Evolutionary conservation across 1,140 invertebrate species (phyloP).

Genomic region (Aporrectodea caliginosa): DNA sequence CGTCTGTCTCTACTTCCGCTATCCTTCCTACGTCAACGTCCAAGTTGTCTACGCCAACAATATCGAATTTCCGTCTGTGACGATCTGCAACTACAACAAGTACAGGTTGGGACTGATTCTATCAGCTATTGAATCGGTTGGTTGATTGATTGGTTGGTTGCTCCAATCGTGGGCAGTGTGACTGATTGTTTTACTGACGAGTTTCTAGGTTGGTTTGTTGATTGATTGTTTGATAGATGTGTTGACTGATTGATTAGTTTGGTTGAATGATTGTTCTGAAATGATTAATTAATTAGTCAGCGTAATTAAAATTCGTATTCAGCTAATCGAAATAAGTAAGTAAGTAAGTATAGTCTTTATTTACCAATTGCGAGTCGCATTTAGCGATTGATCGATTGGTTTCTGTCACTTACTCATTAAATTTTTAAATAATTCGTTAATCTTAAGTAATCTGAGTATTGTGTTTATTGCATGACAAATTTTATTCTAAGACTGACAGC

Average conservation of each 20-base stretch:
- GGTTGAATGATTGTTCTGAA: no score
- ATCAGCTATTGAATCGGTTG: no score
- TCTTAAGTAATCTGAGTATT: not conserved
- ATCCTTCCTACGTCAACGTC: conserved; percentile 19
- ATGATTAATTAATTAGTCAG: not conserved
- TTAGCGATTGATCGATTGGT: not conserved
- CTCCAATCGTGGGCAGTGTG: not conserved
- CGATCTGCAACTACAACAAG: conserved; percentile 25
- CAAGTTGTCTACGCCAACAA: conserved; percentile 9
- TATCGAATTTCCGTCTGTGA: conserved; percentile 22
- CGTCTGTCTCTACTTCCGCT: conserved; percentile 5
- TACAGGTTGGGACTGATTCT: no score
- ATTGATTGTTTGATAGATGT: not conserved
- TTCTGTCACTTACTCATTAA: not conserved
- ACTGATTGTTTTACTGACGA: not conserved
- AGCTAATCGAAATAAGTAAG: not conserved
- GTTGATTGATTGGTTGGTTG: no score
- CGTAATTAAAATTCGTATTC: not conserved
- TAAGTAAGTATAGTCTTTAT: no score
- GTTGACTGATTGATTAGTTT: no score
- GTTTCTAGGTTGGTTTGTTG: not conserved
- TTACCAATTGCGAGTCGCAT: not conserved
- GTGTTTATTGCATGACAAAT: not conserved
- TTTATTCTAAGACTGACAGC: conserved; percentile 16
- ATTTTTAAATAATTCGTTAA: not conserved